Evolutionary conservation across 2,797 vertebrate genomes (phyloP), one percentile per base, ranked within the genome.

Genomic region (Trichosurus vulpecula): DNA sequence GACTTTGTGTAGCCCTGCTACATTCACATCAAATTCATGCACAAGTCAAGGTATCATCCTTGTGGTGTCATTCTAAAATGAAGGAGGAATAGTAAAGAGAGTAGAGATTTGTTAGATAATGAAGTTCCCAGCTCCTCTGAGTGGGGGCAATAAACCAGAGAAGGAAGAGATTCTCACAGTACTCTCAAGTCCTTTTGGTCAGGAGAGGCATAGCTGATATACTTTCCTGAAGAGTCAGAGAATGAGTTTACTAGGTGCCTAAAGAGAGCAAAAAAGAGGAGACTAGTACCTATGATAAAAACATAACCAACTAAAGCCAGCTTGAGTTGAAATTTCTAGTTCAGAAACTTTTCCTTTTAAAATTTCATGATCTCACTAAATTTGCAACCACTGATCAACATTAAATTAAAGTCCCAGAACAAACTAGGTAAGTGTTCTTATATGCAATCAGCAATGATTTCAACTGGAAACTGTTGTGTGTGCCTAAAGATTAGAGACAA

Each of bases 261-360:
- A 57, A 95, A 92, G 2, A n/a, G 31, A 91, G 29, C 22, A 61
- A 90, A 52, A 52, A 93, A 95, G 90, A 74, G 51, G 52, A 54
- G 27, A 91, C 22, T 9, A 0, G 6, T 29, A 54, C 5, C 56
- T 41, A 22, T 51, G 29, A 91, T 35, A 91, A 95, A 19, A 81
- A 31, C 3, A 56, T 47, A n/a, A 47, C 87, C 54, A 91, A 55
- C 51, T 92, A 93, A 52, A 55, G 90, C 61, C 19, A 94, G 66
- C 90, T 55, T 41, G 53, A 3, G 25, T 56, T 94, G 91, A 27
- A 95, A 91, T 54, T 35, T 14, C 92, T 31, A 57, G 27, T 55
- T 87, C 0, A 13, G 89, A 87, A 58, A n/a, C 35, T 54, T 53
- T 51, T 89, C 51, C 30, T 87, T 87, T n/a, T 52, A 94, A 92